Evolutionary conservation across 2,113 vertebrate species (phyloP).

Genomic region (Colius striatus): DNA sequence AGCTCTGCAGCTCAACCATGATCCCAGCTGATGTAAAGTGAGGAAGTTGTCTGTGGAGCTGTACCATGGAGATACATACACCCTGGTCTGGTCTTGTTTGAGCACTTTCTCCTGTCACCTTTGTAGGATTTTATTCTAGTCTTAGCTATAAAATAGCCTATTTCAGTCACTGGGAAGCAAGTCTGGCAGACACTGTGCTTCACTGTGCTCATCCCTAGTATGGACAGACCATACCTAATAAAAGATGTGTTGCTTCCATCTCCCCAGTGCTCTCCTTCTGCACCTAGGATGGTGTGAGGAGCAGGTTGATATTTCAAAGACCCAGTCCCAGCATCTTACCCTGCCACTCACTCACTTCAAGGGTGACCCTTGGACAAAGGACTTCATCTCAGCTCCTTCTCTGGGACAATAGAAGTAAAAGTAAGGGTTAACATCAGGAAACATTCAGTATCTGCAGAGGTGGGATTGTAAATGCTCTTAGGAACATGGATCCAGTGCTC

Average conservation of each 20-base stretch:
- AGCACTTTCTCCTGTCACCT: background rate
- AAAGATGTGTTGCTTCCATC: background rate
- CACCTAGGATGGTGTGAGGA: background rate
- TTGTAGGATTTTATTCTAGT: background rate
- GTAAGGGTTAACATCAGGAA: background rate
- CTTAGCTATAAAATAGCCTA: background rate
- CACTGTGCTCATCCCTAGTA: accelerated
- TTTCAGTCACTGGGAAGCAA: background rate
- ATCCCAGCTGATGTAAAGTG: background rate
- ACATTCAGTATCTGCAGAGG: background rate
- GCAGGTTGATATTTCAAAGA: background rate
- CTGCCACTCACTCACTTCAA: background rate
- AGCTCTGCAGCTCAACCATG: background rate
- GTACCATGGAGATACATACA: background rate
- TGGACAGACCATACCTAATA: background rate
- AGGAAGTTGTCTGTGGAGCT: background rate
- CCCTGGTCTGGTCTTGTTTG: background rate
- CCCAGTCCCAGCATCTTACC: background rate
- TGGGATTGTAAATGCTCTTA: background rate
- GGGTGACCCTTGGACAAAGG: background rate
- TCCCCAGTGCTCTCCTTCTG: background rate
- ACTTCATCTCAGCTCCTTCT: background rate
- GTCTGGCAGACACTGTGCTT: background rate
- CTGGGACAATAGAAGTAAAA: background rate
- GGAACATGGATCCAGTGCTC: background rate